A percentile compares a stretch with the other conserved stretches of the same genome.
These are phyloP conservation scores for Napeogenes inachia DNA, from an alignment of 2,888 invertebrate species.

Conservation along the genomic window DNA sequence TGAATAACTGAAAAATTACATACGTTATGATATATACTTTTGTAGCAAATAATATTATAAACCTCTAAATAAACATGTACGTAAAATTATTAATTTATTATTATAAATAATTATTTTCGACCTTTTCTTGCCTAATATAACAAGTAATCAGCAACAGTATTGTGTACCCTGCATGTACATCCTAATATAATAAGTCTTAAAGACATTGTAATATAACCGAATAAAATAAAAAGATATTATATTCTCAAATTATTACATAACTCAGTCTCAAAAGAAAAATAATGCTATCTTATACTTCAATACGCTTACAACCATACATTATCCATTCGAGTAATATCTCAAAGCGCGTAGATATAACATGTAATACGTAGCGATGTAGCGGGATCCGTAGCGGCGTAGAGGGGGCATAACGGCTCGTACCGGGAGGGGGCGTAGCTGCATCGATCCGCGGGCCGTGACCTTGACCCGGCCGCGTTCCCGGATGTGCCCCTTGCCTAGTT, in stretches of 20 bases:
- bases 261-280: slow-evolving; percentile 2
- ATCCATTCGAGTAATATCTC: slow-evolving; percentile 11
- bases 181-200: no score
- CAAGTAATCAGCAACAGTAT: no score
- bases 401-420: slow-evolving; percentile 39
- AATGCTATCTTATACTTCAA: slow-evolving; percentile 4
- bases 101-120: no score
- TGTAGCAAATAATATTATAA: neutral
- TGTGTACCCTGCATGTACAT: no score
- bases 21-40: neutral
- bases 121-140: neutral
- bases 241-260: slow-evolving; percentile 1
- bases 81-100: no score
- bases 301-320: slow-evolving; percentile 8
- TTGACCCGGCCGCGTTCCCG: slow-evolving; percentile 80
- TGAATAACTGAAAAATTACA: neutral
- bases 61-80: no score
- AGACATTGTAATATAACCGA: neutral
- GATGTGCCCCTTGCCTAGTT: slow-evolving; percentile 67
- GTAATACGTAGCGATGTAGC: slow-evolving; percentile 26
- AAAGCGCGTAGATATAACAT: slow-evolving; percentile 19
- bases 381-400: slow-evolving; percentile 39
- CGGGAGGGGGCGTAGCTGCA: slow-evolving; percentile 73
- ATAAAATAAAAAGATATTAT: neutral
- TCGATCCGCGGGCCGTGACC: slow-evolving; percentile 81